Evolutionary conservation across 1,140 invertebrate species (phyloP), one percentile per base, ranked within the genome.

Genomic region (Drosophila lowei): DNA sequence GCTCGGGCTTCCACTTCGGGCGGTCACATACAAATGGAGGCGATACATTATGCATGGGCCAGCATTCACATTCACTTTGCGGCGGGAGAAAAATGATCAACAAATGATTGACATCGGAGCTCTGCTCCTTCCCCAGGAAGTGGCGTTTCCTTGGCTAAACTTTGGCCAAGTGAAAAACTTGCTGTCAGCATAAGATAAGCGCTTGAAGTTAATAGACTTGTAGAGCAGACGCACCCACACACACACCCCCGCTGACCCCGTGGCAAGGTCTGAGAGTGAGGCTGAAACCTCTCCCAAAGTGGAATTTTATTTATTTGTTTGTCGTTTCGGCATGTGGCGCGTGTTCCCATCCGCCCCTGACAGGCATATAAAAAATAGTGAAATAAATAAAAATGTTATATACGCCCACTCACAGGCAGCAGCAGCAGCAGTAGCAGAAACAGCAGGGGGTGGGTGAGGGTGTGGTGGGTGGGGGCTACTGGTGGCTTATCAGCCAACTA

Each of bases 161-260:
- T 88, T 86, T 66, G 78, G 66, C 61, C 88, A 88, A 88, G 83
- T 88, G 84, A 88, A 88, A 88, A 88, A 88, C 84, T 89, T 89
- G 83, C 84, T 88, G 83, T 89, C 84, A 88, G 84, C 83, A 88
- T 83, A 70, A 88, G 83, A 88, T 88, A 88, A 88, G 83, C 84
- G 75, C 84, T 75, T 77, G 78, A 89, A 88, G 84, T 88, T 88
- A 88, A 88, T 88, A 88, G 84, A 88, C 84, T 89, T 88, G 84
- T 88, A 89, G 83, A 89, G 88, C 76, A 85, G 73, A 80, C 73
- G 78, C 79, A 71, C 65, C 11, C 34, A 11, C 30, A 11, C 34
- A 13, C 34, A 38, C 34, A 38, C 44, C 62, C 58, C 62, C 42
- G 59, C 64, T 83, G 83, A 86, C 83, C 73, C 59, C 70, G 28